phyloP scores from a whole-genome alignment of 2,113 vertebrate species.

The Riparia riparia region DNA sequence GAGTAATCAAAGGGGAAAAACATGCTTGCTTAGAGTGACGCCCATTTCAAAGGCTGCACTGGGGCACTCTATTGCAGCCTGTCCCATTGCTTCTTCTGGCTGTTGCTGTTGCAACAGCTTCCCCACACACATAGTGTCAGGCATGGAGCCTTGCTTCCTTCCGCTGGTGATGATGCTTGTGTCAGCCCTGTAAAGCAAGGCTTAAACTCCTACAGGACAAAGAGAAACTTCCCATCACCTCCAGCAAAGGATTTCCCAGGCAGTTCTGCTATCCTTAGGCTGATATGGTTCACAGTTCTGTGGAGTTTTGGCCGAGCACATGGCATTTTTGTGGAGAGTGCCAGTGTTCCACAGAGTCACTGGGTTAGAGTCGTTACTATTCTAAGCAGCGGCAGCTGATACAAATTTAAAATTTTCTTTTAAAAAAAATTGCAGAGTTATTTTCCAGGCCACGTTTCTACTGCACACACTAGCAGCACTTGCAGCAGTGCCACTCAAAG shows the following conservation, averaged over 20 bases:
- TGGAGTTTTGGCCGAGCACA: not conserved
- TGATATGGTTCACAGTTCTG: not conserved
- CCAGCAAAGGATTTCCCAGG: not conserved
- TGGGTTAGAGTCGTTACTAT: conserved; percentile 21
- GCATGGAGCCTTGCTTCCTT: not conserved
- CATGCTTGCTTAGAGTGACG: not conserved
- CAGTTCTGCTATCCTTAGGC: not conserved
- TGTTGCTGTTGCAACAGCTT: not conserved
- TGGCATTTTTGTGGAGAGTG: not conserved
- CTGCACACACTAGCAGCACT: not conserved
- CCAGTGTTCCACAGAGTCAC: not conserved
- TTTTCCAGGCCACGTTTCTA: conserved; percentile 26
- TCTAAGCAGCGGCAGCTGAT: conserved; percentile 48
- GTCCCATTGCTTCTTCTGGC: not conserved
- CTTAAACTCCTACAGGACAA: not conserved
- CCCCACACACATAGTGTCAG: not conserved
- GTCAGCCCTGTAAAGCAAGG: not conserved
- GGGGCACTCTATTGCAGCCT: not conserved
- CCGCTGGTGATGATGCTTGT: not conserved
- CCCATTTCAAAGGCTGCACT: not conserved
- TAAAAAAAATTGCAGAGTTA: not conserved
- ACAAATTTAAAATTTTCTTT: conserved; percentile 37
- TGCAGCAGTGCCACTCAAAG: not conserved
- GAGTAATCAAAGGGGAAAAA: conserved; percentile 55
- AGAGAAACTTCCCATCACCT: not conserved